Evolutionary conservation across 1,140 invertebrate species (phyloP).

Genomic region (Teleogryllus occipitalis): DNA sequence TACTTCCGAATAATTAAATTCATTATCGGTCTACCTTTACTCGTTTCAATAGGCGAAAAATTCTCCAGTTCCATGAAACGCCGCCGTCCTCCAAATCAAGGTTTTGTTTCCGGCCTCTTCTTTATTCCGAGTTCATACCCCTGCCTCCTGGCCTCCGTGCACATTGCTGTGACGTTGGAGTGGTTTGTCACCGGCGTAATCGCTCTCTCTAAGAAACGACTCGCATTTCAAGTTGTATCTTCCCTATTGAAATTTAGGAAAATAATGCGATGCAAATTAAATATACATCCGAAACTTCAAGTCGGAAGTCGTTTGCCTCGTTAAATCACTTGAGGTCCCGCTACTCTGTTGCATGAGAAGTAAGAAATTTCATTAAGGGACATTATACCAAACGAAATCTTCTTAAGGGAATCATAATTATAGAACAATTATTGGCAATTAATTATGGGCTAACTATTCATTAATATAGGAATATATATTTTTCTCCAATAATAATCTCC

Average conservation of each 20-base stretch:
- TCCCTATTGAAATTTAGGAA: neutral
- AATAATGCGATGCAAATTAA: too few species aligned
- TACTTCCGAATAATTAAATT: constrained; percentile 1
- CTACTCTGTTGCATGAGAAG: too few species aligned
- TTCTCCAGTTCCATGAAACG: neutral
- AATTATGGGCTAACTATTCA: too few species aligned
- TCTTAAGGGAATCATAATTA: too few species aligned
- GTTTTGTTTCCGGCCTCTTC: neutral
- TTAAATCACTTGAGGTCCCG: too few species aligned
- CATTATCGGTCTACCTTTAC: neutral
- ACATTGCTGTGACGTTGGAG: neutral
- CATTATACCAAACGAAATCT: too few species aligned
- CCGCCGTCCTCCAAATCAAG: neutral
- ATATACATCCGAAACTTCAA: too few species aligned
- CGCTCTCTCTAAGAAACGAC: neutral
- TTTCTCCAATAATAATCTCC: too few species aligned
- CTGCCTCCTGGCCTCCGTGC: neutral
- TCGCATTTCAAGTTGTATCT: neutral
- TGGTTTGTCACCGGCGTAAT: neutral
- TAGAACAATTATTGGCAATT: too few species aligned
- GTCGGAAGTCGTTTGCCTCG: too few species aligned
- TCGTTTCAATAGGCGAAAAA: neutral
- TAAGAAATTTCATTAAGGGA: too few species aligned
- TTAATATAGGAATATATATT: too few species aligned
- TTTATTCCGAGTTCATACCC: neutral